A percentile compares a stretch with the other conserved stretches of the same genome.
Evolutionary conservation across 1,140 invertebrate species (phyloP).

Genomic region (Tetranychus cinnabarinus): DNA sequence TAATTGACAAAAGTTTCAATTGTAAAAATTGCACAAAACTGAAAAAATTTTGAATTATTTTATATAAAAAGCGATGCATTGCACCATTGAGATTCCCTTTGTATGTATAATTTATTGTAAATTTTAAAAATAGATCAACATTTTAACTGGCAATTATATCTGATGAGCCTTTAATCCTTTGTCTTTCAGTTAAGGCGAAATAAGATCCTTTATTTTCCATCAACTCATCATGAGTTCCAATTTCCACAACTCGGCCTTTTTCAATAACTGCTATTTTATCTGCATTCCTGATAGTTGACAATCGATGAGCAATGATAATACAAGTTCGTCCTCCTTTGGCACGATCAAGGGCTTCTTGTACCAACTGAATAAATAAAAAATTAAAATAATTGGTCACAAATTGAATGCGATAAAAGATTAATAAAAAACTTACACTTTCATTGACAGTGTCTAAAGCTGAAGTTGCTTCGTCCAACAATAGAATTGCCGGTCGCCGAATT

Average conservation of each 20-base stretch:
- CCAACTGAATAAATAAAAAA: constrained; percentile 15
- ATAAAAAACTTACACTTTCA: constrained; percentile 10
- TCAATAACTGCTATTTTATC: constrained; percentile 54
- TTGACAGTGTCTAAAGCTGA: constrained; percentile 25
- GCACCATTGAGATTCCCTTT: too few species aligned
- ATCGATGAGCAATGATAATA: constrained; percentile 53
- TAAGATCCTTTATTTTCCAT: constrained; percentile 48
- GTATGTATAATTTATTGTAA: too few species aligned
- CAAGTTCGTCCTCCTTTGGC: constrained; percentile 66
- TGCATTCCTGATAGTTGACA: constrained; percentile 43
- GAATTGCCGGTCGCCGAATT: constrained; percentile 51
- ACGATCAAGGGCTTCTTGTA: constrained; percentile 34
- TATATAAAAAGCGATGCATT: too few species aligned
- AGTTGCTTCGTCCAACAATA: constrained; percentile 50
- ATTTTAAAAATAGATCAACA: too few species aligned
- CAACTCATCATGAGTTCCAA: constrained; percentile 55
- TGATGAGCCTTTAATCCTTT: not conserved
- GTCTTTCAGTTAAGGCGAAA: constrained; percentile 1
- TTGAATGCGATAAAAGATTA: too few species aligned
- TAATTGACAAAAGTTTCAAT: too few species aligned
- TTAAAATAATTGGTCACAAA: too few species aligned
- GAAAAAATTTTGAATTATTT: too few species aligned
- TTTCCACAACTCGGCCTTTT: constrained; percentile 45
- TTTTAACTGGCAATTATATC: too few species aligned
- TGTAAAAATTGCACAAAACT: too few species aligned